phyloP scores from a whole-genome alignment of 2,888 invertebrate species.

The Ernsta delagoae region DNA sequence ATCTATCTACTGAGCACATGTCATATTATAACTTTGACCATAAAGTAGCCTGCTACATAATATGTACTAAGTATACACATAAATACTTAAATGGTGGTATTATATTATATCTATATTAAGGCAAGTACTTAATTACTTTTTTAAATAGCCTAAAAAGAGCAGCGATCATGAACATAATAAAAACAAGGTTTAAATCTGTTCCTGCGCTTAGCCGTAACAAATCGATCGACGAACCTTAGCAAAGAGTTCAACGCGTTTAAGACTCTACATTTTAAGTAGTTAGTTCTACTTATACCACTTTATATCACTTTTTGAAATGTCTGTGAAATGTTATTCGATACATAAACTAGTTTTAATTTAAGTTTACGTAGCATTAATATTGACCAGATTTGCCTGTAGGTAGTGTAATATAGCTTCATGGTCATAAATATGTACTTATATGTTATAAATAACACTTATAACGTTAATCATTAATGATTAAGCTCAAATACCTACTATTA shows the following conservation, averaged over 20 bases:
- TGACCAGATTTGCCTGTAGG: too few species aligned
- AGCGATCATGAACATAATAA: constrained; percentile 46
- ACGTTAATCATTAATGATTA: too few species aligned
- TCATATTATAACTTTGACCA: too few species aligned
- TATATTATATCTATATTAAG: not conserved
- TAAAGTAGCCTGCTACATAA: too few species aligned
- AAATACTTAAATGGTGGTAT: not conserved
- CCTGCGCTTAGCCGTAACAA: constrained; percentile 59
- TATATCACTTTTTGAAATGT: not conserved
- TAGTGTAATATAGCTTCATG: too few species aligned
- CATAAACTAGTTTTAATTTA: not conserved
- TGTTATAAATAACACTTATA: too few species aligned
- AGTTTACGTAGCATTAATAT: not conserved
- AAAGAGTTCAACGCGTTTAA: constrained; percentile 72
- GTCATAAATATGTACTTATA: too few species aligned
- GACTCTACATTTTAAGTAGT: constrained; percentile 38
- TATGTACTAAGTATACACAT: too few species aligned
- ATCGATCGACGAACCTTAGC: constrained; percentile 77
- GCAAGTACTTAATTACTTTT: constrained; percentile 11
- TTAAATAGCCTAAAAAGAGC: constrained; percentile 21
- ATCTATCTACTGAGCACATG: too few species aligned
- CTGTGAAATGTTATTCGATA: not conserved
- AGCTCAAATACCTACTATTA: too few species aligned
- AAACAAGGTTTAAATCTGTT: constrained; percentile 54
- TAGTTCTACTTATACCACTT: constrained; percentile 36